Conservation (phyloP, 2,113 vertebrate genomes). For the Scalopus aquaticus region DNA sequence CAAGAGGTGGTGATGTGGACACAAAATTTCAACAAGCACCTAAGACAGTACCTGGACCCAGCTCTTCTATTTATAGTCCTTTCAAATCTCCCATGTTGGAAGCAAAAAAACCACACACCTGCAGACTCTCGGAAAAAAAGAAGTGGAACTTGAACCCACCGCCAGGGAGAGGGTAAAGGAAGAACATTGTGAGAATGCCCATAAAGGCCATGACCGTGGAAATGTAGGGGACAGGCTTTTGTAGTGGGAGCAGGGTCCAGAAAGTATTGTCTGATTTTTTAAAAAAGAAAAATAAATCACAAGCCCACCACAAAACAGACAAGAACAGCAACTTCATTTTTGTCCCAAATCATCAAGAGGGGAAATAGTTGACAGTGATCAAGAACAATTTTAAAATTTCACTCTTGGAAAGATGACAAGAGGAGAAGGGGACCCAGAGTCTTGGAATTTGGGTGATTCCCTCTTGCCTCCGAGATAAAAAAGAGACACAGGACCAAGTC, state of each 20-base stretch:
- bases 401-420: conserved; percentile 51
- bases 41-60: conserved; percentile 62
- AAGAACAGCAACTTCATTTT: not conserved
- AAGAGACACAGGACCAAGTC: conserved; percentile 64
- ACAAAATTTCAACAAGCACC: conserved; percentile 55
- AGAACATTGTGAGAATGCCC: conserved; percentile 57
- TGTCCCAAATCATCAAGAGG: conserved; percentile 64
- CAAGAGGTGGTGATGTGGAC: conserved; percentile 56
- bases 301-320: conserved; percentile 25
- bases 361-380: not conserved
- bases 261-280: conserved; percentile 42
- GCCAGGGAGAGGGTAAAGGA: conserved; percentile 20
- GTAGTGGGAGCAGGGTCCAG: conserved; percentile 63
- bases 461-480: conserved; percentile 7
- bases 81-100: conserved; percentile 73
- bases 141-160: conserved; percentile 42
- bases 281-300: not conserved
- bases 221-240: conserved; percentile 62
- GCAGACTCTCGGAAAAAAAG: not conserved
- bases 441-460: not conserved
- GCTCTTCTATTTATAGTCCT: conserved; percentile 64
- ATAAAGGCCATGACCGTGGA: conserved; percentile 76
- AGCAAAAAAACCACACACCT: conserved; percentile 74
- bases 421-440: not conserved
- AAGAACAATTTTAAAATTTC: not conserved